These are phyloP conservation scores for Pristionchus maxplancki DNA, from an alignment of 2,888 invertebrate genomes.

Conservation along the genomic window DNA sequence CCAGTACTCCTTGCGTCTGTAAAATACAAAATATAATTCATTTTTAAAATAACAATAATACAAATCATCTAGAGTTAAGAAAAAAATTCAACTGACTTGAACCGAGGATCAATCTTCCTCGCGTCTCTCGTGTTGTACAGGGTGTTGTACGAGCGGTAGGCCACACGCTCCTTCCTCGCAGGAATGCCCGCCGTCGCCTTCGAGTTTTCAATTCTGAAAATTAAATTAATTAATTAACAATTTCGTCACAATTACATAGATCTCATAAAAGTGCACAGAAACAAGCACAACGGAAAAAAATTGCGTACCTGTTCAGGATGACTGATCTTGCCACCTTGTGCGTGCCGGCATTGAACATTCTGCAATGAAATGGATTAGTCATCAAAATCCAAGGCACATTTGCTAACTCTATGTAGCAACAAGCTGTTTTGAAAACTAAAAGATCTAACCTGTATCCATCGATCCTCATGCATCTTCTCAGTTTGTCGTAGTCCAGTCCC, in stretches of 20 bases:
- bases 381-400: too few relatives aligned
- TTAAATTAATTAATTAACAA: background rate
- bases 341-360: slow-evolving; percentile 50
- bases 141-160: slow-evolving; percentile 49
- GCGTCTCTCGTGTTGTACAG: slow-evolving; percentile 43
- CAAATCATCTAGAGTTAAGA: background rate
- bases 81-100: slow-evolving; percentile 25
- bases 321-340: slow-evolving; percentile 43
- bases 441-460: slow-evolving; percentile 48
- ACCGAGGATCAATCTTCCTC: slow-evolving; percentile 44
- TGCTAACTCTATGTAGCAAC: background rate
- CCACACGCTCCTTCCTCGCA: background rate
- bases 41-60: background rate
- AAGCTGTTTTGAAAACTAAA: background rate
- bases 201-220: background rate
- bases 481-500: slow-evolving; percentile 44
- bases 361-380: too few relatives aligned
- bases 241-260: background rate
- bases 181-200: background rate
- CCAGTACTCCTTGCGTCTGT: slow-evolving; percentile 50
- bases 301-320: slow-evolving; percentile 1
- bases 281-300: too few relatives aligned
- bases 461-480: slow-evolving; percentile 47
- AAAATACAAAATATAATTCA: background rate
- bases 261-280: too few relatives aligned